A percentile compares a stretch with the other conserved stretches of the same genome.
Conservation (phyloP, 64 coral and sea anemone species). For the Pachyseris speciosa region DNA sequence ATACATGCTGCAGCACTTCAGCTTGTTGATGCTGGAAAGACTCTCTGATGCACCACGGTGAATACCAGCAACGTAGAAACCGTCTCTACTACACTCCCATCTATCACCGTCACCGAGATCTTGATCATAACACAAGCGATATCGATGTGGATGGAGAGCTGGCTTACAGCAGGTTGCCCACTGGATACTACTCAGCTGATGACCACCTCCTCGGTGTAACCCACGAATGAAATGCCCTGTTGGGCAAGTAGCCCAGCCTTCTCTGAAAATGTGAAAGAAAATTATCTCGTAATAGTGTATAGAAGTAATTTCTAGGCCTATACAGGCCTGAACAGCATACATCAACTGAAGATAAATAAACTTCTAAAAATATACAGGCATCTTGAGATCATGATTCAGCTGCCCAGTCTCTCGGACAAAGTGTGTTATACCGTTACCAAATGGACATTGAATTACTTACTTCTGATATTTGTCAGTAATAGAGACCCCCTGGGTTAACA, state of each 20-base stretch:
- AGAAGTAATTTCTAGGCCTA: not conserved
- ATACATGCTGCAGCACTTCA: constrained; percentile 74
- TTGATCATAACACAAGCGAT: constrained; percentile 51
- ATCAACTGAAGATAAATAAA: too few relatives aligned
- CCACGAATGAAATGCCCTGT: constrained; percentile 60
- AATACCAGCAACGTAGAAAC: constrained; percentile 56
- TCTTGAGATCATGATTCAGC: too few relatives aligned
- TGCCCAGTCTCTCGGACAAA: too few relatives aligned
- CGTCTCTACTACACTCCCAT: not conserved
- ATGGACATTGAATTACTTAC: too few relatives aligned
- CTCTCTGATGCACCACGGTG: constrained; percentile 36
- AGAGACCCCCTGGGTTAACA: too few relatives aligned
- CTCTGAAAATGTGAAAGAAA: not conserved
- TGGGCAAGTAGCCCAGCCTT: constrained; percentile 74
- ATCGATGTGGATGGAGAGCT: constrained; percentile 55
- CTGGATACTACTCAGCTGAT: constrained; percentile 44
- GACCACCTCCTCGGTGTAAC: constrained; percentile 10
- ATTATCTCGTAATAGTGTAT: too few relatives aligned
- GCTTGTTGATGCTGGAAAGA: constrained; percentile 63
- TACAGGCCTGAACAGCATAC: too few relatives aligned
- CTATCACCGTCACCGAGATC: constrained; percentile 1
- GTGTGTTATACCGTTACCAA: too few relatives aligned
- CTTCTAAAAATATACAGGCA: too few relatives aligned
- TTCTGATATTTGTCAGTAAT: too few relatives aligned
- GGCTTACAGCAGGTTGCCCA: constrained; percentile 75